phyloP scores from a whole-genome alignment of 2,888 invertebrate species.

The Amphipoea oculea region DNA sequence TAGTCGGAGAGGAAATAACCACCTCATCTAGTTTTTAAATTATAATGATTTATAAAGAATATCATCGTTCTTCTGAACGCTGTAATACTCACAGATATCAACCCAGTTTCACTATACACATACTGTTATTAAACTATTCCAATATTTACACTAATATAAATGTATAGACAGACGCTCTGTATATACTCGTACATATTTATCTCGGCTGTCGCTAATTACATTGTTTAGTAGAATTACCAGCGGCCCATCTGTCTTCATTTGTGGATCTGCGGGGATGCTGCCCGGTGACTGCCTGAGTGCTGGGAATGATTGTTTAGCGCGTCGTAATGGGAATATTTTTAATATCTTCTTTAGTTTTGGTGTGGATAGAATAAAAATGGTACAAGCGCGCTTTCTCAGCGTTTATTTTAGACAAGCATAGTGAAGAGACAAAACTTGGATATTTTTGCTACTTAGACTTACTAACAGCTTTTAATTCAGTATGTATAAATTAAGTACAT shows the following conservation, averaged over 20 bases:
- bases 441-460: background rate
- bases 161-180: constrained; percentile 9
- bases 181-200: constrained; percentile 52
- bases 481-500: background rate
- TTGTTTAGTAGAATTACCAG: constrained; percentile 70
- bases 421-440: background rate
- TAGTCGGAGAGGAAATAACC: background rate
- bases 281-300: constrained; percentile 31
- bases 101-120: background rate
- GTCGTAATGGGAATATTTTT: constrained; percentile 22
- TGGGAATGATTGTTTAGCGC: constrained; percentile 38
- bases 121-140: background rate
- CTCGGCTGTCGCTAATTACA: constrained; percentile 69
- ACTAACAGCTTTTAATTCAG: background rate
- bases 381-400: background rate
- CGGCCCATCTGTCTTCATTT: constrained; percentile 71
- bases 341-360: background rate
- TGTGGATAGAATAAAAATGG: too few relatives aligned
- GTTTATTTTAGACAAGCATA: background rate
- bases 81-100: background rate
- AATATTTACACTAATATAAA: constrained; percentile 6
- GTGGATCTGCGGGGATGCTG: constrained; percentile 36
- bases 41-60: background rate
- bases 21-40: background rate
- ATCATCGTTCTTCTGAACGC: background rate